Percentiles rank a stretch among this genome's conserved stretches.
These are phyloP conservation scores for Tupaia tana DNA, from an alignment of 2,113 vertebrate species.

Conservation along the genomic window DNA sequence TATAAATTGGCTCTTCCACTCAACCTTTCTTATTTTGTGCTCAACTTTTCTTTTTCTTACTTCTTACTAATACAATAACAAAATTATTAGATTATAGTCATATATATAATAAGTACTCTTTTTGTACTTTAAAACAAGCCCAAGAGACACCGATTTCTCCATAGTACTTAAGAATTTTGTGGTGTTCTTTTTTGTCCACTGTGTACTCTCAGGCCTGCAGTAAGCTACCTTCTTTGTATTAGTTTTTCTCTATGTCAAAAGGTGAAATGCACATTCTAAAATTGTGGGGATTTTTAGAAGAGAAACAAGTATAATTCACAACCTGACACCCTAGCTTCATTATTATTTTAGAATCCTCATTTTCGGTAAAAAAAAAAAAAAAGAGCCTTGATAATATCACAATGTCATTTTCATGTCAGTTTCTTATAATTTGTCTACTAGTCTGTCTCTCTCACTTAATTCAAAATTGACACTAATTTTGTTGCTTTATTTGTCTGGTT, in stretches of 20 bases:
- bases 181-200: neutral
- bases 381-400: neutral
- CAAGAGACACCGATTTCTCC: neutral
- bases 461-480: conserved; percentile 22
- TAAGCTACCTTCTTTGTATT: neutral
- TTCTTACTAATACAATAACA: neutral
- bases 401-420: neutral
- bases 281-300: neutral
- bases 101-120: neutral
- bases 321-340: neutral
- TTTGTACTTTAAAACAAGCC: neutral
- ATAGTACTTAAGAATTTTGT: neutral
- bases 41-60: conserved; percentile 34
- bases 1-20: neutral
- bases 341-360: neutral
- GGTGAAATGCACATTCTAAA: conserved; percentile 4
- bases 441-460: neutral
- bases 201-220: neutral
- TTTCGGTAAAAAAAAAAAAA: conserved; percentile 17
- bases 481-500: neutral
- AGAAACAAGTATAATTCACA: neutral
- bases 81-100: neutral
- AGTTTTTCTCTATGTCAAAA: neutral
- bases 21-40: neutral
- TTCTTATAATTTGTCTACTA: neutral